Evolutionary conservation across 2,797 vertebrate genomes (phyloP), one percentile per base, ranked within the genome.

Genomic region (Lacerta viridis): DNA sequence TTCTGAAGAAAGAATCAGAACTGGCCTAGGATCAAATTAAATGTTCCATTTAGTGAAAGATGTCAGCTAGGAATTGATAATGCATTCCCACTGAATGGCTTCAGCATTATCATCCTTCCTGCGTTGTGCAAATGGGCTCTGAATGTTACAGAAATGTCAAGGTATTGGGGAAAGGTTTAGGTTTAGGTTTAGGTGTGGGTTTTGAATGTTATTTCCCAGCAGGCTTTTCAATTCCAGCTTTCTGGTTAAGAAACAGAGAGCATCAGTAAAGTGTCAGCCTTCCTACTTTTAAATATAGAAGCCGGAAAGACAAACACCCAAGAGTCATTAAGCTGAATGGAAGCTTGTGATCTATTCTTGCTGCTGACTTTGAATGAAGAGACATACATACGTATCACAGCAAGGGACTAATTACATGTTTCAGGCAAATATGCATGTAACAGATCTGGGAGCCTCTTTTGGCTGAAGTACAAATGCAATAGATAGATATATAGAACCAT

Each of bases 41-140:
- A 92, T 88, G 41, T 96, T 95, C 94, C 79, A 90, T 94, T 96
- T 93, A 93, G 80, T 88, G 88, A 93, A 91, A 95, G 91, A 93
- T 94, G 93, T 92, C 93, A 92, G 92, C n/a, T 89, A 94, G 90
- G 90, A 93, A 91, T 64, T 93, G 94, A 93, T 94, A 92, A 89
- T 87, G 18, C 79, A 88, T 91, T 83, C 91, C 85, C 7, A 92
- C 87, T 89, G 94, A 94, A 92, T 64, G 83, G 91, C 91, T 93
- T 84, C 18, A 87, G 89, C 25, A 87, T 41, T 41, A 1, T 61
- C 88, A 82, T 39, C 25, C 0, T 55, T 91, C 90, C 92, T 85
- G 79, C 76, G 90, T 68, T 84, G 89, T 91, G 82, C 89, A 91
- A 86, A 89, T 3, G 0, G 83, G 83, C 91, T 90, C 90, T 91